Evolutionary conservation across 2,888 invertebrate genomes (phyloP), one percentile per base, ranked within the genome.

Genomic region (Prosopocoilus inquinatus): DNA sequence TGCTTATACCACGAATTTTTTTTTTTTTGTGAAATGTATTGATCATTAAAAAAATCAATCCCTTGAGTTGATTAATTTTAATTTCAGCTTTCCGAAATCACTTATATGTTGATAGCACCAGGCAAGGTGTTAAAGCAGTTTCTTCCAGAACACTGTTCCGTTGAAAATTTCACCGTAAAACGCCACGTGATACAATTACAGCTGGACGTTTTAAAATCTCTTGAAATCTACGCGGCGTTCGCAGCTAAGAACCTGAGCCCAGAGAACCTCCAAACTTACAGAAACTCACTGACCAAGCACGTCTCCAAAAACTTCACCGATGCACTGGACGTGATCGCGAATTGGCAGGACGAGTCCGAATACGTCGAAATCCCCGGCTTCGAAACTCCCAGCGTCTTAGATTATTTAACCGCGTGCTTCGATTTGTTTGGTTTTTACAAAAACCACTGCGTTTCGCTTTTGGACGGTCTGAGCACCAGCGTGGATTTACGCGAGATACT

Each of bases 391-490:
- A 64, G 71, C 7, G 46, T 63, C 16, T 38, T 58, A 5, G 55
- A 68, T 16, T 60, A 68, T 61, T 63, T 75, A 34, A 61, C 67
- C 43, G 75, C 75, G 54, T 74, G 84, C 16, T 71, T 87, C 43
- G 80, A 83, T 16, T 79, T 84, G 66, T 79, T 87, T 72, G 73
- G 82, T 51, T 73, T 78, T 51, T 83, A 82, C 55, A 73, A 81
- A 36, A 78, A 77, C 47, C 69, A 81, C 50, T 82, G 81, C 53
- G 80, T 85, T 50, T 78, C 81, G 63, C 73, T 83, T 43, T 70
- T 85, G 33, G 78, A 80, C 36, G 61, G 58, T 53, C 50, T 73
- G 3, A 55, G 13, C 11, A n/a, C 15, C 13, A 35, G 12, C 8
- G 45, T 55, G 9, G 12, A 54, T 38, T 49, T 55, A 35, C 49